These are phyloP conservation scores for Seriola dumerili DNA, from an alignment of 2,113 vertebrate species.

Conservation along the genomic window DNA sequence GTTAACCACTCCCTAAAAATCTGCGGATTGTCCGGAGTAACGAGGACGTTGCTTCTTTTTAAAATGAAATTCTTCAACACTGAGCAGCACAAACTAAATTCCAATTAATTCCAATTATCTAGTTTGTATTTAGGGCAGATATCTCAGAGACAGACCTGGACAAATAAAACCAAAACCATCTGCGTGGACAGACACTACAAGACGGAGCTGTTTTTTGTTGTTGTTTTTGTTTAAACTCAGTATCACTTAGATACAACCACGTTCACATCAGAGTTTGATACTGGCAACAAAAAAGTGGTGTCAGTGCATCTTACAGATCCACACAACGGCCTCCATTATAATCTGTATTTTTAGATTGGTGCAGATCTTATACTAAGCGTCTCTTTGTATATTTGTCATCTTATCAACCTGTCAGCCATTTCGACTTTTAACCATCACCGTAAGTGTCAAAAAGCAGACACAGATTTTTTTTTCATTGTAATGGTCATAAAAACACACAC, in stretches of 20 bases:
- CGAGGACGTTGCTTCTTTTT: no score
- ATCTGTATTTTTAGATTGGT: not conserved
- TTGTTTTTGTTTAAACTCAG: no score
- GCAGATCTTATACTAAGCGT: not conserved
- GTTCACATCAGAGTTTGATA: not conserved
- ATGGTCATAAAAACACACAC: not conserved
- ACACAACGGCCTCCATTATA: not conserved
- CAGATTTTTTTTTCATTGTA: not conserved
- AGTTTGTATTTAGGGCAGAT: no score
- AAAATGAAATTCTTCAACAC: no score
- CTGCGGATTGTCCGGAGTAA: no score
- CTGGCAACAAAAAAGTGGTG: not conserved
- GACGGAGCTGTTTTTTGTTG: no score
- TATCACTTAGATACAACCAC: not conserved
- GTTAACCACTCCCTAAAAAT: no score
- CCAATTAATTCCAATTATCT: no score
- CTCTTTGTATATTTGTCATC: not conserved
- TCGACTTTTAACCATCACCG: not conserved
- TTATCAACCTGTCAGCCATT: not conserved
- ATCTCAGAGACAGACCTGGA: no score
- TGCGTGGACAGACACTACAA: not conserved
- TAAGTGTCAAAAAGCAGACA: not conserved
- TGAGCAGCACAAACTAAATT: no score
- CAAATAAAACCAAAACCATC: not conserved
- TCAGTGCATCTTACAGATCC: slow-evolving; percentile 41